Base-by-base conservation (phyloP, 2,888 invertebrate genomes). In the Tetragonula carbonaria region DNA sequence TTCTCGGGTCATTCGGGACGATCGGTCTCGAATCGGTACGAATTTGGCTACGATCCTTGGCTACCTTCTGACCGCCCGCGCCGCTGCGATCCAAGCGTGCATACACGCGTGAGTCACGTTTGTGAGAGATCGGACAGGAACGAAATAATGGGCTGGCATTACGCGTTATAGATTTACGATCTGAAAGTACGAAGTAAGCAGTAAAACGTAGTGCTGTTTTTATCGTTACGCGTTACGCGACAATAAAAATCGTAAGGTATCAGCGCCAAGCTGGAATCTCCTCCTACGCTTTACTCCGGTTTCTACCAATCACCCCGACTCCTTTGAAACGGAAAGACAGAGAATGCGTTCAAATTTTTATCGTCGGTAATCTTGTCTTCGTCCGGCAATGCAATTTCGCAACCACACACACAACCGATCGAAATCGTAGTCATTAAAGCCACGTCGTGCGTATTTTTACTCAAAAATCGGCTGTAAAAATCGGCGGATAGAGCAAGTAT, bases 41-140 rank as follows among this genome's bases (percentile, higher is more conserved):
- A 91, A 88, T 90, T 89, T 87, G 87, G 45, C 45, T 87, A 85
- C 81, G 85, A 88, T 90, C 90, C 88, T 90, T 90, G 87, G 75
- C 85, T 82, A 80, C 86, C 81, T 86, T 85, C 87, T 38, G 38
- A 6, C 45, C 45, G 11, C 45, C 45, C 45, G 38, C 38, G 38
- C 38, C 38, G 45, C 45, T 11, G 45, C 45, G 45, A 45, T 45
- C 45, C 45, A 45, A 45, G 38, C 38, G 45, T 45, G 45, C 45
- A 45, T 8, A 45, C 45, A 8, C 45, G 45, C 45, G 38, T 38
- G 38, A 38, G 38, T 38, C 38, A 38, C 38, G 45, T 45, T 45
- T 8, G 45, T 8, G 45, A 45, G 45, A 8, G 45, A 8, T 45
- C 45, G 45, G 8, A 38, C 38, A 57, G n/a, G n/a, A 57, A 57